Base-by-base conservation (phyloP, 2,888 invertebrate genomes). In the Drosophila fungiperda region DNA sequence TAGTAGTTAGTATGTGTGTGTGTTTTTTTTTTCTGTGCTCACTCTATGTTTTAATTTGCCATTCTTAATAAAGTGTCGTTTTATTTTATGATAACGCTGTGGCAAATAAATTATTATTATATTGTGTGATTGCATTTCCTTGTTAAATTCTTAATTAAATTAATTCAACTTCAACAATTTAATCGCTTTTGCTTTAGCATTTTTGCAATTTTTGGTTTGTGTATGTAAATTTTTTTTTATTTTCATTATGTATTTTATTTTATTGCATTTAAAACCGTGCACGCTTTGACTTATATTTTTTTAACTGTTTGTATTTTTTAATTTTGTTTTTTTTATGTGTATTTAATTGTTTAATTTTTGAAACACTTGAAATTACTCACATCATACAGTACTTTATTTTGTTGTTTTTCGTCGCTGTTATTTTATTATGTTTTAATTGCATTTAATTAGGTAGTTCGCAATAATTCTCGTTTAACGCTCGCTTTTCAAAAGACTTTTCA, bases 301-400 rank as follows among this genome's bases (percentile, higher is more conserved):
- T 71, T 70, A 72, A 55, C 74, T 64, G 63, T 73, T 64, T 48
- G 38, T 68, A 45, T 75, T 75, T 69, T 59, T 62, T 35, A 15
- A 26, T 64, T 52, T 66, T 66, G 45, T 20, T 50, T 71, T 60
- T 71, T 73, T 23, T 71, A 64, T 73, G 74, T 80, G 76, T 79
- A 80, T 77, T 79, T 77, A 74, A 82, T 76, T 82, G 71, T 73
- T 81, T 76, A 71, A 68, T 65, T 69, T 74, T 84, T 87, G 89
- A 87, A 89, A 87, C 87, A 83, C 87, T 87, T 89, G 81, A 87
- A 89, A 83, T 89, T 87, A 88, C 89, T 89, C 89, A 80, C 89
- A 82, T 83, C 76, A 73, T 89, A 87, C 70, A 68, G 58, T 75
- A 68, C 38, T 55, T 68, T 38, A 52, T 74, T 29, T 50, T 70